Conservation (phyloP, 2,797 vertebrate species). For the Ctenochaetus hawaiiensis region DNA sequence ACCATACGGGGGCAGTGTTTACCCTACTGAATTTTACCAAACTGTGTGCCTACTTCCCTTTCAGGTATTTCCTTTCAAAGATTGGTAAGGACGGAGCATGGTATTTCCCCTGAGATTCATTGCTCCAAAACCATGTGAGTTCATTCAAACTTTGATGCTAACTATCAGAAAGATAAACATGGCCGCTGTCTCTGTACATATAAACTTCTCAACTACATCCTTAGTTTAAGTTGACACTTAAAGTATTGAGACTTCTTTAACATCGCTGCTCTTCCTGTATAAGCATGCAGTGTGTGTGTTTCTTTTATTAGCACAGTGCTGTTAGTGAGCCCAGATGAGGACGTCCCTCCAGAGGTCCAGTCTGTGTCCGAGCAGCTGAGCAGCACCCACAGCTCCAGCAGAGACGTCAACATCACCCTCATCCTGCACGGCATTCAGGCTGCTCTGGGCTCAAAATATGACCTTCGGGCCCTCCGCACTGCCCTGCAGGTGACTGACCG, state of each 20-base stretch:
- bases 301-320: conserved; percentile 85
- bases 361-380: conserved; percentile 86
- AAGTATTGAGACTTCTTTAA: background rate
- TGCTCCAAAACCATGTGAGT: conserved; percentile 89
- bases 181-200: background rate
- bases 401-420: conserved; percentile 80
- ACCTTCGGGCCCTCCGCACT: conserved; percentile 79
- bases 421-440: conserved; percentile 91
- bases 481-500: conserved; percentile 86
- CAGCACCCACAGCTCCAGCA: conserved; percentile 60
- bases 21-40: background rate
- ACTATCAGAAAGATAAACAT: background rate
- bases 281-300: background rate
- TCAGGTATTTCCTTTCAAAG: conserved; percentile 91
- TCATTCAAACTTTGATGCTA: background rate
- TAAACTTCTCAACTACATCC: background rate
- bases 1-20: conserved; percentile 35
- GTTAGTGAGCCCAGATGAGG: conserved; percentile 85
- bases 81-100: conserved; percentile 89
- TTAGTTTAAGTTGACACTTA: background rate
- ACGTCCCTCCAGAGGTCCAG: conserved; percentile 87
- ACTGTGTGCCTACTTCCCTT: background rate
- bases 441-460: conserved; percentile 81
- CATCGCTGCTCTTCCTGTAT: background rate
- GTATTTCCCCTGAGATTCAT: conserved; percentile 75